Evolutionary conservation across 2,797 vertebrate genomes (phyloP), one percentile per base, ranked within the genome.

Genomic region (Triplophysa bombifrons): DNA sequence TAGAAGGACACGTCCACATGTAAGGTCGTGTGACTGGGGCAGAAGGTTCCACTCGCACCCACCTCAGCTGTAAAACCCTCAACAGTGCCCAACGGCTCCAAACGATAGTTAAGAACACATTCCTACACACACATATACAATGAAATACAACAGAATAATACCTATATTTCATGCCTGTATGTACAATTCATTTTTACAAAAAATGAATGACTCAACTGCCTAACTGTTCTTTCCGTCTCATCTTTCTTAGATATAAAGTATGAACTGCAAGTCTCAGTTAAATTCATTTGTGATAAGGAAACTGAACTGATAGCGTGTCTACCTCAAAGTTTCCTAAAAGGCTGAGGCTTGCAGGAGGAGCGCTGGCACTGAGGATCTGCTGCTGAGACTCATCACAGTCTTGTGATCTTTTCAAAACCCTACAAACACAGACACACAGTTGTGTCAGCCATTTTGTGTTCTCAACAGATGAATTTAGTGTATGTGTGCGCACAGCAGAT

Each of bases 321-420:
- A 99, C 98, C 98, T 99, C 98, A 93, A 99, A 99, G 93, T 99
- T 99, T 90, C 98, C 98, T 88, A 99, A 94, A 83, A 99, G 95
- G 89, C 97, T 97, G 88, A 98, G 97, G 92, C 95, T 97, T 87
- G 95, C 92, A 83, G 95, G 95, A 86, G 96, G 97, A 90, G 97
- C 96, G 77, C 97, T 99, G 87, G 94, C 95, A 91, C 96, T 98
- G 83, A 98, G 91, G 89, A 96, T 92, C 86, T 95, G 95, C 90
- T 95, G 94, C 85, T 87, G 95, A 78, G 93, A 92, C 88, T 92
- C 93, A 85, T 95, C 94, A 34, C 89, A 85, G 88, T 94, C 91
- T 75, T 90, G 90, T 63, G 96, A 94, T 91, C 91, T 91, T 86
- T 95, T 97, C 88, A 94, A 90, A 93, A 93, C 91, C 86, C 97